Conservation (phyloP, 2,797 vertebrate species). For the Otolemur crassicaudatus region DNA sequence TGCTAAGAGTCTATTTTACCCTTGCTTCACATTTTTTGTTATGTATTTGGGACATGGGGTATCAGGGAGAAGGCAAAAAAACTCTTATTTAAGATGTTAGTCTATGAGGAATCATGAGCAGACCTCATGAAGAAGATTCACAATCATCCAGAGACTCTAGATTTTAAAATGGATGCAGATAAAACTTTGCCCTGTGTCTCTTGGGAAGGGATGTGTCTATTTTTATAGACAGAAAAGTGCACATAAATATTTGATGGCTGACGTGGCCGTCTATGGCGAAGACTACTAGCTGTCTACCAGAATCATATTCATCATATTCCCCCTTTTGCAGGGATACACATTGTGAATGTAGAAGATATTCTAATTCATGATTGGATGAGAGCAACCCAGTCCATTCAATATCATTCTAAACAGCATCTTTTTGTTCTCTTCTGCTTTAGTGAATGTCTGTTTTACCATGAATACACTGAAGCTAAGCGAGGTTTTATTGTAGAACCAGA, state of each 20-base stretch:
- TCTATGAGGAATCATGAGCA: not conserved
- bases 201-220: not conserved
- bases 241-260: not conserved
- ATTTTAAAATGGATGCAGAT: not conserved
- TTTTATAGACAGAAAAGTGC: not conserved
- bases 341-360: not conserved
- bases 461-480: not conserved
- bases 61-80: not conserved
- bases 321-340: not conserved
- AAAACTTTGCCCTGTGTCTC: not conserved
- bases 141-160: not conserved
- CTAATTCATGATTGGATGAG: not conserved
- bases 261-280: not conserved
- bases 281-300: not conserved
- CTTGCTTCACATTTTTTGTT: not conserved
- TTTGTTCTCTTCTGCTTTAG: not conserved
- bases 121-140: not conserved
- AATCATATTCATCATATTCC: not conserved
- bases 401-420: not conserved
- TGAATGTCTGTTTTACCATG: not conserved
- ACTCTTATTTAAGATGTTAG: not conserved
- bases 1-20: not conserved
- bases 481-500: not conserved
- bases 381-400: not conserved
- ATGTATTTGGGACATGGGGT: accelerated